Evolutionary conservation across 2,113 vertebrate species (phyloP).

Genomic region (Daubentonia madagascariensis): DNA sequence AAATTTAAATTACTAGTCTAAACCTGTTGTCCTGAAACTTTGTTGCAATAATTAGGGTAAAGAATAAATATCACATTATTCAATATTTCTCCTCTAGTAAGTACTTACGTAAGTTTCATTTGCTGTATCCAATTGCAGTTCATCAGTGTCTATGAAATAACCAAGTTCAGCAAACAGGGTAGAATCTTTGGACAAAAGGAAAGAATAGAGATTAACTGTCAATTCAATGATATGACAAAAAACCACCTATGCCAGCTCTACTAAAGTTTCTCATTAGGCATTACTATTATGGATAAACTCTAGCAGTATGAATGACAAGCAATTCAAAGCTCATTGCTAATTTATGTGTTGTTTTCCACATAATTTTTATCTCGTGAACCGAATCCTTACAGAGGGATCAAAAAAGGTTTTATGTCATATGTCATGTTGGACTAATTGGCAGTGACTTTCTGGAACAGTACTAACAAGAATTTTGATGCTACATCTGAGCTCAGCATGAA

Average conservation of each 20-base stretch:
- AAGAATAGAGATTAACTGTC: not conserved
- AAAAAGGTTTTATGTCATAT: not conserved
- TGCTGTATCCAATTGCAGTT: slow-evolving; percentile 80
- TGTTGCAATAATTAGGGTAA: not conserved
- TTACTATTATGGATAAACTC: not conserved
- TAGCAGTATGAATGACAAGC: not conserved
- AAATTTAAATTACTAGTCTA: not conserved
- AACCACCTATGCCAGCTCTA: not conserved
- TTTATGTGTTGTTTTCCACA: not conserved
- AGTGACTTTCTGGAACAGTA: not conserved
- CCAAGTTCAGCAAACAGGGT: slow-evolving; percentile 91
- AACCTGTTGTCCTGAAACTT: not conserved
- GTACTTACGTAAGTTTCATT: slow-evolving; percentile 87
- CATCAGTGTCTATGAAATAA: slow-evolving; percentile 86
- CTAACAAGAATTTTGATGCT: not conserved
- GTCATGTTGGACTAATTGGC: not conserved
- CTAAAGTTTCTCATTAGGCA: not conserved
- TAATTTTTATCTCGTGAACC: not conserved
- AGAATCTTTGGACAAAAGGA: slow-evolving; percentile 83
- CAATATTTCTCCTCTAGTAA: not conserved
- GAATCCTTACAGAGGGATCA: not conserved
- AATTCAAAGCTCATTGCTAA: not conserved
- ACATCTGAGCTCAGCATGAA: not conserved
- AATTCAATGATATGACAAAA: not conserved
- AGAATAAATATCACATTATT: not conserved